These are phyloP conservation scores for Xylocopa sonorina DNA, from an alignment of 1,140 invertebrate genomes.

Conservation along the genomic window DNA sequence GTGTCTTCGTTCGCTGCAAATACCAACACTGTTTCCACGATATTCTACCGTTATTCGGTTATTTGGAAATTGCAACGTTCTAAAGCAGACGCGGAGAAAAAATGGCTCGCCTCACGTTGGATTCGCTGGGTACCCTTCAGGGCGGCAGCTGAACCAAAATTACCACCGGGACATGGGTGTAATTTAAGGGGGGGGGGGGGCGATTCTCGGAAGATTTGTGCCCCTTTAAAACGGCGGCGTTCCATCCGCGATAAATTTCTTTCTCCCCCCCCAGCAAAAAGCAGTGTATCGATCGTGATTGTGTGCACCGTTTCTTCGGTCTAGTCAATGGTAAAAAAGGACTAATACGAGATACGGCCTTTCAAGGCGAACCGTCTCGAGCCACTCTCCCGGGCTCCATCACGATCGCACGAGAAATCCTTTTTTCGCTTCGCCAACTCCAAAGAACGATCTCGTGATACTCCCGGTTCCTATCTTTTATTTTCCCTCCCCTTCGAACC, in stretches of 20 bases:
- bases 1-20: no score
- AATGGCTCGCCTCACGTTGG: no score
- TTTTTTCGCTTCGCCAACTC: conserved; percentile 52
- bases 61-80: no score
- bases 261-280: neutral
- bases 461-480: conserved; percentile 14
- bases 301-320: conserved; percentile 3
- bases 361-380: conserved; percentile 38
- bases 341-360: conserved; percentile 48
- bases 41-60: no score
- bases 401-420: conserved; percentile 52
- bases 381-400: conserved; percentile 57
- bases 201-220: neutral
- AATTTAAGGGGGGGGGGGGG: neutral
- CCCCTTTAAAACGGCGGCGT: neutral
- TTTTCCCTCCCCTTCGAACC: neutral
- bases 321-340: conserved; percentile 62
- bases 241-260: no score
- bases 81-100: no score
- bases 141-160: neutral
- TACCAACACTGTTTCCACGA: no score
- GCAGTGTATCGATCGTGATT: conserved; percentile 5
- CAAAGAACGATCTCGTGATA: conserved; percentile 36
- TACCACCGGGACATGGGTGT: no score
- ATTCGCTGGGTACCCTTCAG: no score